A percentile compares a stretch with the other conserved stretches of the same genome.
These are phyloP conservation scores for Capreolus pygargus DNA, from an alignment of 2,113 vertebrate species.

Conservation along the genomic window DNA sequence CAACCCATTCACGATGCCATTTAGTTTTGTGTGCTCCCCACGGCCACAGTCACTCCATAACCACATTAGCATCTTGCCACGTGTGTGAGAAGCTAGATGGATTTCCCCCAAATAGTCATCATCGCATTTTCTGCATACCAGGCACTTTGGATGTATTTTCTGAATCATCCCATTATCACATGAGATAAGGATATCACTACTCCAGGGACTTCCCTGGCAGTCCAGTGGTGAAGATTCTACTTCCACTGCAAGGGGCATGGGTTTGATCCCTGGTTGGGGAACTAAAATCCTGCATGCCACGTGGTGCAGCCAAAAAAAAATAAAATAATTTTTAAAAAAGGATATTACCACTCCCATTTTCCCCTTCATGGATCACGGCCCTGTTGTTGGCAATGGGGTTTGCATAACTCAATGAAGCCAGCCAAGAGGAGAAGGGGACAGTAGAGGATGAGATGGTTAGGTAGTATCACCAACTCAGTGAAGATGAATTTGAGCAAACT, in stretches of 20 bases:
- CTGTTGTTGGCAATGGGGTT: background rate
- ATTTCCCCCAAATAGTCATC: background rate
- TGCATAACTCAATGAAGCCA: background rate
- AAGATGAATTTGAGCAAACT: background rate
- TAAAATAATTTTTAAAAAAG: background rate
- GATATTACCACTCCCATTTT: background rate
- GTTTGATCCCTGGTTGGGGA: background rate
- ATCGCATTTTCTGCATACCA: background rate
- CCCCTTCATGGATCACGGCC: background rate
- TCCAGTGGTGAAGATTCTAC: background rate
- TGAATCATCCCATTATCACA: background rate
- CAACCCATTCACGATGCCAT: background rate
- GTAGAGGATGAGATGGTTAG: background rate
- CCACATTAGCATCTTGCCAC: background rate
- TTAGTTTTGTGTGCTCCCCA: background rate
- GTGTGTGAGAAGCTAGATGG: background rate
- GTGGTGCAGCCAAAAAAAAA: background rate
- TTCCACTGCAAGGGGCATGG: background rate
- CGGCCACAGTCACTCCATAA: background rate
- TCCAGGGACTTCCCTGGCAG: background rate
- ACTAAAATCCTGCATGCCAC: background rate
- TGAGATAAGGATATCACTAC: rapidly evolving
- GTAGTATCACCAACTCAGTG: background rate
- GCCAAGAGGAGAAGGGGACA: background rate
- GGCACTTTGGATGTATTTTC: background rate